Percentiles rank a stretch among this genome's conserved stretches.
phyloP scores from a whole-genome alignment of 2,113 vertebrate species.

The Anas platyrhynchos region DNA sequence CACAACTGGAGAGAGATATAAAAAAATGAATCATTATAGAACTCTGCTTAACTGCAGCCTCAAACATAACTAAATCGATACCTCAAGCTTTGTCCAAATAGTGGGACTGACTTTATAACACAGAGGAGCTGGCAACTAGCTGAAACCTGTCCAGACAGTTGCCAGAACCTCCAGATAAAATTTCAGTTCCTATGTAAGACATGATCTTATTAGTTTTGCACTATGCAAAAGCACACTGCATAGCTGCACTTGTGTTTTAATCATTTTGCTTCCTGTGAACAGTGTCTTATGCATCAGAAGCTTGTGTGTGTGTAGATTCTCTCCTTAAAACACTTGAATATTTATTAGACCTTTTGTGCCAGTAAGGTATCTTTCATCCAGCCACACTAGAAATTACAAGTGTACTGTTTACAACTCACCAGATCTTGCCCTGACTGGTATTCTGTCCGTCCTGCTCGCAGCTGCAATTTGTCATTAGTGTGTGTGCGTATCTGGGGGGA shows the following conservation, averaged over 20 bases:
- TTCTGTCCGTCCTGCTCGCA: neutral
- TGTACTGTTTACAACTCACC: neutral
- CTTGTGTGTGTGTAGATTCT: fast-evolving
- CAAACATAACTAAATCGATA: neutral
- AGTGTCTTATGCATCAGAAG: neutral
- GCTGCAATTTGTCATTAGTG: neutral
- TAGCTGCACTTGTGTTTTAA: neutral
- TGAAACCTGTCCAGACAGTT: neutral
- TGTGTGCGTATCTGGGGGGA: too few species aligned
- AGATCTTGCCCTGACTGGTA: neutral
- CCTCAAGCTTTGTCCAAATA: neutral
- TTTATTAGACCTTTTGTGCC: neutral
- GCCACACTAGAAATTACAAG: neutral
- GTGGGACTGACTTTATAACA: neutral
- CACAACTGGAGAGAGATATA: neutral
- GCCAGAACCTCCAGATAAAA: neutral
- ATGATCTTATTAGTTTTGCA: neutral
- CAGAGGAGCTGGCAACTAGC: fast-evolving
- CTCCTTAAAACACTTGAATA: neutral
- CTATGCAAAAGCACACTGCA: neutral
- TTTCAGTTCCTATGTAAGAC: neutral
- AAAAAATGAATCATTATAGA: neutral
- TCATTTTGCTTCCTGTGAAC: neutral
- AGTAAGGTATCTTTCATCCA: neutral
- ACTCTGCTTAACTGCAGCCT: neutral